Percentiles rank a stretch among this genome's conserved stretches.
These are phyloP conservation scores for Anaspis maculata DNA, from an alignment of 2,888 invertebrate species.

Conservation along the genomic window DNA sequence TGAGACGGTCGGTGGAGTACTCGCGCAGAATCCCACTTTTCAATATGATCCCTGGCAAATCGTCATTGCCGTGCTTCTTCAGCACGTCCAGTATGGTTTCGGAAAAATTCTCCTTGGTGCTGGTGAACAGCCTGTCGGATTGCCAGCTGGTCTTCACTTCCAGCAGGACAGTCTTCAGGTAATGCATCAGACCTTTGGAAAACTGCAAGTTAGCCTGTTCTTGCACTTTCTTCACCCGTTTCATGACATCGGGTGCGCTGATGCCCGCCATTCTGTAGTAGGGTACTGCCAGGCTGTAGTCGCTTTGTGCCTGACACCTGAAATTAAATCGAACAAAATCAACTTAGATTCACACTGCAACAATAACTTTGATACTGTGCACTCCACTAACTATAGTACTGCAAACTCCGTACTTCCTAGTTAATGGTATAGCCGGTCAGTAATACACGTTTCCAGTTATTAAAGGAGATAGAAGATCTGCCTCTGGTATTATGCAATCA, in stretches of 20 bases:
- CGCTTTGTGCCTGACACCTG: constrained; percentile 32
- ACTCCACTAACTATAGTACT: no score
- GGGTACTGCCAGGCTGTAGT: constrained; percentile 41
- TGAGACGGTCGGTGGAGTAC: constrained; percentile 49
- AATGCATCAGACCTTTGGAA: constrained; percentile 37
- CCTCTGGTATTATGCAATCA: no score
- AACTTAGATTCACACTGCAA: no score
- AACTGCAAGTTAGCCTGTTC: constrained; percentile 36
- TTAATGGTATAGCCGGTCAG: no score
- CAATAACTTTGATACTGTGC: no score
- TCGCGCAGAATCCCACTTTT: constrained; percentile 47
- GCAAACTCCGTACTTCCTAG: no score
- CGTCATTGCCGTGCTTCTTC: constrained; percentile 38
- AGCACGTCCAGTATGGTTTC: constrained; percentile 41
- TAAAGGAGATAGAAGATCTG: no score
- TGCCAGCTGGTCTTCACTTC: constrained; percentile 41
- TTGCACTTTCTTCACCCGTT: constrained; percentile 37
- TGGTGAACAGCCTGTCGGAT: constrained; percentile 39
- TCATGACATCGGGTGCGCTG: constrained; percentile 44
- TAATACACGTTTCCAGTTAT: no score
- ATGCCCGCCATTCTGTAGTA: constrained; percentile 50
- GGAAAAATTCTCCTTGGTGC: constrained; percentile 37
- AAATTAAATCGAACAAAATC: no score
- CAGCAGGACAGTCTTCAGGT: constrained; percentile 37
- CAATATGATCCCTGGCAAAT: constrained; percentile 45